These are phyloP conservation scores for Onychomys leucogaster DNA, from an alignment of 2,797 vertebrate species.

Conservation along the genomic window DNA sequence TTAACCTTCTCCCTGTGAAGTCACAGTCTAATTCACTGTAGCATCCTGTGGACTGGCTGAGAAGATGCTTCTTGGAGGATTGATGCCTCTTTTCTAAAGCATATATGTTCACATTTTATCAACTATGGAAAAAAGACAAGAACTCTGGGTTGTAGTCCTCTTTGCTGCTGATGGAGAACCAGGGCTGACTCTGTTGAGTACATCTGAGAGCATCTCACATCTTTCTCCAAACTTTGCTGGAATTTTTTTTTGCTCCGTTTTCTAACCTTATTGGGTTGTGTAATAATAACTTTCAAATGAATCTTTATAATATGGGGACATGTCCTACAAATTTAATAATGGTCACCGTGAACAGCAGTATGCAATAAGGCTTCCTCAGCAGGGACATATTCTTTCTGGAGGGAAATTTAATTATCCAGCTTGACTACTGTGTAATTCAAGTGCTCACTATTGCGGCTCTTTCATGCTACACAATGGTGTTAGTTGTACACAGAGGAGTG, in stretches of 20 bases:
- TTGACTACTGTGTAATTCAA: constrained; percentile 83
- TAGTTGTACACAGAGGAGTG: constrained; percentile 56
- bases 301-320: constrained; percentile 75
- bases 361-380: constrained; percentile 80
- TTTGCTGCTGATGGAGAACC: constrained; percentile 33
- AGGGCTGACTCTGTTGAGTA: constrained; percentile 23
- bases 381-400: constrained; percentile 81
- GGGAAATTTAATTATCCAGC: constrained; percentile 82
- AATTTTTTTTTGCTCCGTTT: constrained; percentile 64
- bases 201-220: constrained; percentile 44
- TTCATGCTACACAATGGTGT: constrained; percentile 61
- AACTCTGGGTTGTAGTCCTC: background rate
- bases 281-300: constrained; percentile 79
- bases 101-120: background rate
- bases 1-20: background rate
- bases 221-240: constrained; percentile 44
- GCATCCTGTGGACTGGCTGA: background rate
- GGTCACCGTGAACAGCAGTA: constrained; percentile 76
- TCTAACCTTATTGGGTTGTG: constrained; percentile 65
- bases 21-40: constrained; percentile 2
- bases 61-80: background rate
- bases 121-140: constrained; percentile 3
- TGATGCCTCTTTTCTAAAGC: background rate
- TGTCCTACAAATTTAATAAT: constrained; percentile 83
- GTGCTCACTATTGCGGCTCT: constrained; percentile 52